Conservation (phyloP, 2,113 vertebrate genomes). For the Dolichallabes microphthalmus region DNA sequence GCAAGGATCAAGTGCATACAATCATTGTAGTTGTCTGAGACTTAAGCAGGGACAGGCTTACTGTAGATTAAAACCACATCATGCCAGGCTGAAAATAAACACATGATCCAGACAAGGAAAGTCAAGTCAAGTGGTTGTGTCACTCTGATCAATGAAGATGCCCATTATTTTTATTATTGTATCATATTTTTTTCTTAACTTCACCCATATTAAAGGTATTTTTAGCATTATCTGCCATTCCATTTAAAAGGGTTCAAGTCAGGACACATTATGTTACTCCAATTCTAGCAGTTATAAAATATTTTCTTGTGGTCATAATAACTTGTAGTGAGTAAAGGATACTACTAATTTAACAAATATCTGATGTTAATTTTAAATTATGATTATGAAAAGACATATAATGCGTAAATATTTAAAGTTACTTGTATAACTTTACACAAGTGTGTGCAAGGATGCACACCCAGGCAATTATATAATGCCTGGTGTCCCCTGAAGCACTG, state of each 20-base stretch:
- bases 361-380: background rate
- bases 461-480: background rate
- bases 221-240: too few species aligned
- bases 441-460: background rate
- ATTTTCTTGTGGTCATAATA: background rate
- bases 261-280: too few species aligned
- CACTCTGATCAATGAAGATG: too few species aligned
- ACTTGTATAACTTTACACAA: background rate
- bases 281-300: background rate
- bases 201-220: too few species aligned
- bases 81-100: background rate
- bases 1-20: background rate
- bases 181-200: too few species aligned
- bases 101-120: background rate
- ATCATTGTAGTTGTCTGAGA: background rate
- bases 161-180: too few species aligned
- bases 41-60: background rate
- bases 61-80: background rate
- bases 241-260: too few species aligned
- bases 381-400: background rate
- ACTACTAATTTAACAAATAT: too few species aligned
- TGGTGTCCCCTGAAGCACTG: too few species aligned
- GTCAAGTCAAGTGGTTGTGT: background rate
- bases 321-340: background rate
- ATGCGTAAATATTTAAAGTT: background rate